Evolutionary conservation across 2,797 vertebrate species (phyloP), one percentile per base, ranked within the genome.

Genomic region (Sus cebifrons): DNA sequence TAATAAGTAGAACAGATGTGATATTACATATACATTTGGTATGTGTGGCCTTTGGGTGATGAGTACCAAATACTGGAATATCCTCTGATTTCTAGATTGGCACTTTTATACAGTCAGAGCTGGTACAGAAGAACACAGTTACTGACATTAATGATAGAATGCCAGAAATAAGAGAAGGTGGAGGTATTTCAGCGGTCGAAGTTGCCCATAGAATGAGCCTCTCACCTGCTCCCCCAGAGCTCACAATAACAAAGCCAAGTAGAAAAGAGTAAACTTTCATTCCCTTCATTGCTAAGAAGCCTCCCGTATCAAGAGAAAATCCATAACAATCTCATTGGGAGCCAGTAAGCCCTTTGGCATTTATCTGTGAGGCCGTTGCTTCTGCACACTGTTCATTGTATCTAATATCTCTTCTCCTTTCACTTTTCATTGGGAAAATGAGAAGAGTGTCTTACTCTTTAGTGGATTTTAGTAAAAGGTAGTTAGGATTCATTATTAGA

Each of bases 401-500:
- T 56, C 74, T 64, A 25, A 27, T 36, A 3, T 78, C 71, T 67
- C 88, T 73, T 86, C 65, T 62, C 67, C 75, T 54, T 74, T 54
- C 20, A 4, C 15, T 49, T 78, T 62, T 70, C 64, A 68, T 11
- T 11, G 20, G 79, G 89, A 85, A 91, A 96, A 89, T 16, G 8
- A 73, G 81, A 92, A 82, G 64, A 87, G 29, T 32, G 11, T 17
- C 36, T 1, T 93, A 65, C 14, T 70, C 27, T 68, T 52, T 10
- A 18, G 54, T 78, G 84, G 75, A 13, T 64, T 84, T 96, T 92
- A 89, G 58, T 68, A 68, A 67, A 85, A 73, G 44, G 58, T 88
- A 68, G 11, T 82, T 77, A 91, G 67, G 70, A 60, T 88, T 32
- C 75, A 81, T 93, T 65, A 84, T 62, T 86, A 92, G 91, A 84